Conservation (phyloP, 2,797 vertebrate species). For the Astyanax mexicanus region DNA sequence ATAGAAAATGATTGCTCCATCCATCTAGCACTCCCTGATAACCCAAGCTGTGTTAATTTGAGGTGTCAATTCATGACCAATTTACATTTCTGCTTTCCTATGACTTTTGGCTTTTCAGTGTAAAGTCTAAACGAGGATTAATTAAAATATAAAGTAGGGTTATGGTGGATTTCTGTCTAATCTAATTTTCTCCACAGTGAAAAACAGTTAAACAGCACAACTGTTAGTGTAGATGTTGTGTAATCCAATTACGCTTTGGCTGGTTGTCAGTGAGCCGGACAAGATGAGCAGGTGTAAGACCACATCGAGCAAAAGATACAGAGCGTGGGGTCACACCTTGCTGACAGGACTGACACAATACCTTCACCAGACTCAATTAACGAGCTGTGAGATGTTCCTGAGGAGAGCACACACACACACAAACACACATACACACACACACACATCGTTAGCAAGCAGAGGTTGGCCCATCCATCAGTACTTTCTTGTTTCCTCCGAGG, state of each 20-base stretch:
- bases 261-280: background rate
- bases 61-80: too few relatives aligned
- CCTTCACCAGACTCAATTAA: constrained; percentile 11
- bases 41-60: too few relatives aligned
- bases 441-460: constrained; percentile 33
- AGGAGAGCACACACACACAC: background rate
- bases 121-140: too few relatives aligned
- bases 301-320: background rate
- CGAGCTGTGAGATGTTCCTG: constrained; percentile 11
- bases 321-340: constrained; percentile 13
- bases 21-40: too few relatives aligned
- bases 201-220: background rate
- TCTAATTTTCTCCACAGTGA: background rate
- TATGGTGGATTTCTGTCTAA: background rate
- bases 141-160: background rate
- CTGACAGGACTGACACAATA: constrained; percentile 6
- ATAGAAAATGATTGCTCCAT: too few relatives aligned
- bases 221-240: background rate
- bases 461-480: constrained; percentile 32
- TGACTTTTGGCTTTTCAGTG: too few relatives aligned
- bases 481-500: constrained; percentile 58
- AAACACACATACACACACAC: background rate
- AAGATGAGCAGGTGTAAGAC: background rate
- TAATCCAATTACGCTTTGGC: background rate
- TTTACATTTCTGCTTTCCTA: too few relatives aligned